Base-by-base conservation (phyloP, 1,140 invertebrate genomes). In the Drosophila miranda region DNA sequence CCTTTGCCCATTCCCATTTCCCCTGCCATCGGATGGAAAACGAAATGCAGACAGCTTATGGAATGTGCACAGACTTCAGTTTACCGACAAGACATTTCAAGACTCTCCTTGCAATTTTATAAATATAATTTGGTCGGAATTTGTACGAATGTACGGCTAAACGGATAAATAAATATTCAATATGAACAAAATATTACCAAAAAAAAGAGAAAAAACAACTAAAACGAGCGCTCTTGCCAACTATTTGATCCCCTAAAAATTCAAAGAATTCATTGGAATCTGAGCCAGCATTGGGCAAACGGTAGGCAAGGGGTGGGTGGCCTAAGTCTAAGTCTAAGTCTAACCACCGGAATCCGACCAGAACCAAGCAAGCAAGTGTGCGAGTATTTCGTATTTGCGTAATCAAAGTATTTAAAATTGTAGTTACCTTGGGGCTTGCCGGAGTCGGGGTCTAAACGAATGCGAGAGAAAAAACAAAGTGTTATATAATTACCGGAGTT, bases 401-500 rank as follows among this genome's bases (percentile, higher is more conserved):
- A 42, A 41, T 52, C 9, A 30, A 56, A 45, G 60, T 57, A 70
- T 43, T 59, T 8, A 44, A 80, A 52, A 4, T 67, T 55, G 19
- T 81, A 81, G 49, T 88, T 89, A 89, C 86, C 86, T 84, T 78
- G 70, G 34, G 83, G 48, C 45, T 84, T 89, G 62, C 70, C 69
- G 26, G 86, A 67, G 28, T 84, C 83, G 38, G 74, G 48, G 55
- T 88, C 86, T 89, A 73, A 44, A 72, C 48, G 43, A 55, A 34
- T 48, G 14, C 34, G 13, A 68, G 34, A 63, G 54, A 51, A 56
- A 28, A 81, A 76, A 81, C 16, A 50, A 53, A 53, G 26, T 52
- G 19, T 60, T 46, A 53, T 53, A 45, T 72, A 19, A 42, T 41
- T 38, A 0, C 3, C 28, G 13, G 5, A 42, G 5, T 11, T 7